Percentiles rank a stretch among this genome's conserved stretches.
These are phyloP conservation scores for Pelmatolapia mariae DNA, from an alignment of 2,113 vertebrate genomes.

Conservation along the genomic window DNA sequence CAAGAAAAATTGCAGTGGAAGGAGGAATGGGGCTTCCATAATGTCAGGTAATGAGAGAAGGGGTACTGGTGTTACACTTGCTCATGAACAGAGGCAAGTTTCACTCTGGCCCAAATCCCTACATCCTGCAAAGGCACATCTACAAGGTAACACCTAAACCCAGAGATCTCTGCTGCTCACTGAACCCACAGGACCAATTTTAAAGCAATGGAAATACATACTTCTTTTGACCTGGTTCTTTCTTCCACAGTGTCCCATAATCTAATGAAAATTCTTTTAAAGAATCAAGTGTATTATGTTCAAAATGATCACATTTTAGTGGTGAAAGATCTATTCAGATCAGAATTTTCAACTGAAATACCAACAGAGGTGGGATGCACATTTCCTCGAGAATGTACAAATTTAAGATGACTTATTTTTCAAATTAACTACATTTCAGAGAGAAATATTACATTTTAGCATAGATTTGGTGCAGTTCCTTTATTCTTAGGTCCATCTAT, in stretches of 20 bases:
- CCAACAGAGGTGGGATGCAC: background rate
- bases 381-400: background rate
- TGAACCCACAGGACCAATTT: background rate
- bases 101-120: background rate
- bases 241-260: background rate
- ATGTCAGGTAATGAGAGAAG: background rate
- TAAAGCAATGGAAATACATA: background rate
- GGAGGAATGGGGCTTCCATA: background rate
- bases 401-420: background rate
- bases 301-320: background rate
- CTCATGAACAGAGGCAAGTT: background rate
- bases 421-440: background rate
- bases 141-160: background rate
- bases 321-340: background rate
- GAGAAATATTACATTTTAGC: background rate
- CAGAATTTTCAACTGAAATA: background rate
- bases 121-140: background rate
- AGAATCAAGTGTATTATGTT: background rate
- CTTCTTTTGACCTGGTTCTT: background rate
- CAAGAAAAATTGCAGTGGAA: background rate
- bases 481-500: background rate
- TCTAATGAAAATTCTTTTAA: background rate
- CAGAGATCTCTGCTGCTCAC: background rate
- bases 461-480: background rate
- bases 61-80: background rate